Evolutionary conservation across 2,113 vertebrate genomes (phyloP).

Genomic region (Pachypanchax playfairii): DNA sequence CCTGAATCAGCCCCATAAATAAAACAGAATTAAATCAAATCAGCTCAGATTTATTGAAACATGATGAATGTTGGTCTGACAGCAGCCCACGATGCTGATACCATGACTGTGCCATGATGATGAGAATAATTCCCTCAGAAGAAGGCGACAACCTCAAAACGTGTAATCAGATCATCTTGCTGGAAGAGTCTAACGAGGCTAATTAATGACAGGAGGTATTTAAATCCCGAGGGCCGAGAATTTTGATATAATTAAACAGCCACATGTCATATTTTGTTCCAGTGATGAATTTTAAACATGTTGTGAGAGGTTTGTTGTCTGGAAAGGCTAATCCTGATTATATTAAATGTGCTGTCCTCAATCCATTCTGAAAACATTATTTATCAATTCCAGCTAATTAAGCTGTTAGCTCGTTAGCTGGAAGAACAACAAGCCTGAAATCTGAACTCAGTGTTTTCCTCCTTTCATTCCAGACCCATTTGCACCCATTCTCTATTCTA

Average conservation of each 20-base stretch:
- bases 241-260: constrained; percentile 2
- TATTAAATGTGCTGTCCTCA: neutral
- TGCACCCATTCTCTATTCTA: neutral
- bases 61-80: neutral
- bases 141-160: neutral
- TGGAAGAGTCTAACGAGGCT: neutral
- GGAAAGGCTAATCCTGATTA: neutral
- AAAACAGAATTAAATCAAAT: neutral
- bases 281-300: neutral
- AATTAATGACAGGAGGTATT: neutral
- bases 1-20: neutral
- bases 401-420: neutral
- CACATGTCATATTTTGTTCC: neutral
- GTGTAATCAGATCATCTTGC: constrained; percentile 3
- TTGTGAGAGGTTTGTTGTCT: neutral
- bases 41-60: neutral
- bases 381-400: neutral
- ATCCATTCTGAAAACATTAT: neutral
- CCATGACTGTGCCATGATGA: too few relatives aligned
- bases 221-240: neutral
- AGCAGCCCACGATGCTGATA: neutral
- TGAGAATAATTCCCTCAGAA: neutral
- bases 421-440: neutral
- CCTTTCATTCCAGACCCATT: neutral
- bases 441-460: neutral